A percentile compares a stretch with the other conserved stretches of the same genome.
Conservation (phyloP, 2,888 invertebrate species). For the Cyclophora punctaria region DNA sequence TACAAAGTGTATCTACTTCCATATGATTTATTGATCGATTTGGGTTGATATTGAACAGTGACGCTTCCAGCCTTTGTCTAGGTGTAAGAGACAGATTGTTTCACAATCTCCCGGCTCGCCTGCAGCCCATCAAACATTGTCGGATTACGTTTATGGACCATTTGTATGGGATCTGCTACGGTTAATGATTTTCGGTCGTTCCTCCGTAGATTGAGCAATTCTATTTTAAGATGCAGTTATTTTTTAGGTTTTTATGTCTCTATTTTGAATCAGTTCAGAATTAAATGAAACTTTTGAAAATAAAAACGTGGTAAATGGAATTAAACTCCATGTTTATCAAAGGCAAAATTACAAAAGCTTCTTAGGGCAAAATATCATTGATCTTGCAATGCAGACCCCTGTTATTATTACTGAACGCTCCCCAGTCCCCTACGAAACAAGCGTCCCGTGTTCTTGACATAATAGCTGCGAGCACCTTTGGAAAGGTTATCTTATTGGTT, state of each 20-base stretch:
- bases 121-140: constrained; percentile 57
- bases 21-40: constrained; percentile 18
- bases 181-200: constrained; percentile 57
- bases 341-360: background rate
- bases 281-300: constrained; percentile 12
- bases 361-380: constrained; percentile 21
- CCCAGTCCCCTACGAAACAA: constrained; percentile 42
- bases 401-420: constrained; percentile 41
- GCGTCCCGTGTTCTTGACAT: constrained; percentile 39
- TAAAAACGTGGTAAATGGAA: constrained; percentile 7
- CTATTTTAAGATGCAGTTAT: constrained; percentile 39
- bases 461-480: constrained; percentile 31
- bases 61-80: constrained; percentile 28
- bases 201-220: constrained; percentile 41
- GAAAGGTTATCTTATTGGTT: constrained; percentile 34
- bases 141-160: constrained; percentile 65
- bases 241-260: constrained; percentile 42
- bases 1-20: constrained; percentile 1
- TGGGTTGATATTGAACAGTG: constrained; percentile 10
- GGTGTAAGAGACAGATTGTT: constrained; percentile 29
- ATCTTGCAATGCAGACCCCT: constrained; percentile 16
- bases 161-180: constrained; percentile 65
- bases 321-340: no score
- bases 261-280: constrained; percentile 18
- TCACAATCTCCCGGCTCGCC: constrained; percentile 39